Percentiles rank a stretch among this genome's conserved stretches.
Conservation (phyloP, 53 echinoderm and acorn worm species). For the Glandiceps talaboti region DNA sequence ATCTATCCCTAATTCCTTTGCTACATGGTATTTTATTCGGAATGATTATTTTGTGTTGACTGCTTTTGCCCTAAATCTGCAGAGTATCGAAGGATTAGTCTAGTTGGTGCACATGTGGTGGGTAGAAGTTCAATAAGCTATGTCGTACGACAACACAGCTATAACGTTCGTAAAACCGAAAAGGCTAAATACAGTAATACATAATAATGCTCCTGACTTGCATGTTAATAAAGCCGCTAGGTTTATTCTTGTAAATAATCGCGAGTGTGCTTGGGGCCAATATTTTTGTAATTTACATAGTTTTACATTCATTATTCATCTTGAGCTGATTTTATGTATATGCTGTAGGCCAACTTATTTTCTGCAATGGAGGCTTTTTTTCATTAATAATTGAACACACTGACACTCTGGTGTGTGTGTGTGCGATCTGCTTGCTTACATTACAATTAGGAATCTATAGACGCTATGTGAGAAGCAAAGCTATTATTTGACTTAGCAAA, state of each 20-base stretch:
- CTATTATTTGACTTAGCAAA: not conserved
- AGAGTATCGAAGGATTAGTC: not conserved
- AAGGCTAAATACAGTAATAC: constrained; percentile 2
- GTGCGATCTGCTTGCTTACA: not conserved
- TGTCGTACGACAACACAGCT: not conserved
- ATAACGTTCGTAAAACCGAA: not conserved
- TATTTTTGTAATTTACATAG: not conserved
- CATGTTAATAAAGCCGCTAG: not conserved
- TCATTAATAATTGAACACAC: not conserved
- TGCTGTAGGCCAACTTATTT: not conserved
- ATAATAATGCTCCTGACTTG: constrained; percentile 1
- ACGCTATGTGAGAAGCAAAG: not conserved
- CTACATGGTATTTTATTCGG: not conserved
- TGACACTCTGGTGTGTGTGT: not conserved
- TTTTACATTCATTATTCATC: not conserved
- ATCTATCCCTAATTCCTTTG: not conserved
- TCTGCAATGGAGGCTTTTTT: not conserved
- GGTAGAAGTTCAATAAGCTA: not conserved
- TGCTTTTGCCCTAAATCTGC: not conserved
- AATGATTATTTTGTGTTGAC: not conserved
- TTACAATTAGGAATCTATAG: not conserved
- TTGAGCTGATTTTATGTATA: not conserved
- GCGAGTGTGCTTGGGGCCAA: not conserved
- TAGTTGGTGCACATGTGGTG: not conserved
- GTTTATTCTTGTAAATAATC: not conserved